phyloP scores from a whole-genome alignment of 2,797 vertebrate genomes.

The Pristis pectinata region DNA sequence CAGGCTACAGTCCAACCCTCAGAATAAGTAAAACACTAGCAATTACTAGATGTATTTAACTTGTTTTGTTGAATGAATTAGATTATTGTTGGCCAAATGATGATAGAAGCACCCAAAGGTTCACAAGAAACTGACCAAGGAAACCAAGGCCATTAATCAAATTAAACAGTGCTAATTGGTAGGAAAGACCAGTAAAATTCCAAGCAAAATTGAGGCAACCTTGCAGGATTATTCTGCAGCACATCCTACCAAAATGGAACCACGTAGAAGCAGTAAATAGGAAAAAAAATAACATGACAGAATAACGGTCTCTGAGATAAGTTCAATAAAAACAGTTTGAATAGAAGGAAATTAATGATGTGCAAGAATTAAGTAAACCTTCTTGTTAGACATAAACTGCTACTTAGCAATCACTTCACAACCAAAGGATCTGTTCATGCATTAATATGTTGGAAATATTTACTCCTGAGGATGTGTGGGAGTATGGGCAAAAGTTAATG shows the following conservation, averaged over 20 bases:
- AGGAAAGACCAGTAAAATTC: background rate
- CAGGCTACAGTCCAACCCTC: too few relatives aligned
- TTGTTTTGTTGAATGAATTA: too few relatives aligned
- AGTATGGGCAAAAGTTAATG: background rate
- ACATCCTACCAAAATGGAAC: background rate
- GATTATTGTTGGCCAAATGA: background rate
- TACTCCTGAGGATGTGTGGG: background rate
- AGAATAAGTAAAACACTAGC: too few relatives aligned
- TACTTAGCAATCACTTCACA: constrained; percentile 21
- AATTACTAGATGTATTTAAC: too few relatives aligned
- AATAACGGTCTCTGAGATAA: too few relatives aligned
- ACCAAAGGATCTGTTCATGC: background rate
- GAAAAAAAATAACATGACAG: background rate
- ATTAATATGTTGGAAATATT: background rate
- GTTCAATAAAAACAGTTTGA: background rate
- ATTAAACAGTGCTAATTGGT: background rate
- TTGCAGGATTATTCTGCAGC: too few relatives aligned
- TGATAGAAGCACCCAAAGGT: background rate
- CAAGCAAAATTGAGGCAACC: background rate
- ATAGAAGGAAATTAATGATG: background rate
- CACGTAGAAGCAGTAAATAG: background rate
- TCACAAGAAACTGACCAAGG: too few relatives aligned
- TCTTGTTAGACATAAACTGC: constrained; percentile 5
- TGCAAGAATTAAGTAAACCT: constrained; percentile 15
- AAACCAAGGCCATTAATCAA: background rate